Percentiles rank a stretch among this genome's conserved stretches.
phyloP scores from a whole-genome alignment of 2,888 invertebrate genomes.

The Lampropteryx suffumata region DNA sequence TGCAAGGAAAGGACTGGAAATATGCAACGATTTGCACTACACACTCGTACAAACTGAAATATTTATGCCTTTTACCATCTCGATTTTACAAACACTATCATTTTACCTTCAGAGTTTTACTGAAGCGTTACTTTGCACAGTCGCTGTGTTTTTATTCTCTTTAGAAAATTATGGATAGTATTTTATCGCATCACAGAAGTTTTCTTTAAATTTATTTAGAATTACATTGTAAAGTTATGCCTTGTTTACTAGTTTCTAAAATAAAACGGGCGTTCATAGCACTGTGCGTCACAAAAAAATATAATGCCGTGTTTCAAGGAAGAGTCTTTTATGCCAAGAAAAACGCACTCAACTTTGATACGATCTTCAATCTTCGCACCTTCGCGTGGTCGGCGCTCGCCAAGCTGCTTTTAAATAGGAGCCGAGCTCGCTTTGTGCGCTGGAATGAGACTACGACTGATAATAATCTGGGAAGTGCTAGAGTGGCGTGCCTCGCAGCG shows the following conservation, averaged over 20 bases:
- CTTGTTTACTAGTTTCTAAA: background rate
- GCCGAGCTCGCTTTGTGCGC: conserved; percentile 66
- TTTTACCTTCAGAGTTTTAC: conserved; percentile 16
- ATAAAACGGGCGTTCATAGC: no score
- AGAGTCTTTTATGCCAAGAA: conserved; percentile 15
- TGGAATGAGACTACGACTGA: conserved; percentile 75
- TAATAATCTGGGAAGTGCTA: conserved; percentile 72
- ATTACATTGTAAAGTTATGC: no score
- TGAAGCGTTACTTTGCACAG: no score
- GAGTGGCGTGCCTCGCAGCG: conserved; percentile 45
- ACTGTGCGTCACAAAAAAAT: background rate
- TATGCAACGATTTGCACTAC: conserved; percentile 29
- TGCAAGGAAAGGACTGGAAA: conserved; percentile 25
- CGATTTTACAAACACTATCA: conserved; percentile 13
- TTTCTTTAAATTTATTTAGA: no score
- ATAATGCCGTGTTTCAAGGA: conserved; percentile 9
- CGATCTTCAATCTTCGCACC: conserved; percentile 81
- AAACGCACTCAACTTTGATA: conserved; percentile 73
- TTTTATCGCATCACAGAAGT: no score
- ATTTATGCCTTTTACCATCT: conserved; percentile 16
- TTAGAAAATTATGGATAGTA: no score
- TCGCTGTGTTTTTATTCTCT: no score
- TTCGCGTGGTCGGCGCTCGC: conserved; percentile 60
- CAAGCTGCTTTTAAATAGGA: conserved; percentile 67
- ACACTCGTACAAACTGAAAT: conserved; percentile 19